Conservation (phyloP, 2,797 vertebrate species). For the Harpagifer antarcticus region DNA sequence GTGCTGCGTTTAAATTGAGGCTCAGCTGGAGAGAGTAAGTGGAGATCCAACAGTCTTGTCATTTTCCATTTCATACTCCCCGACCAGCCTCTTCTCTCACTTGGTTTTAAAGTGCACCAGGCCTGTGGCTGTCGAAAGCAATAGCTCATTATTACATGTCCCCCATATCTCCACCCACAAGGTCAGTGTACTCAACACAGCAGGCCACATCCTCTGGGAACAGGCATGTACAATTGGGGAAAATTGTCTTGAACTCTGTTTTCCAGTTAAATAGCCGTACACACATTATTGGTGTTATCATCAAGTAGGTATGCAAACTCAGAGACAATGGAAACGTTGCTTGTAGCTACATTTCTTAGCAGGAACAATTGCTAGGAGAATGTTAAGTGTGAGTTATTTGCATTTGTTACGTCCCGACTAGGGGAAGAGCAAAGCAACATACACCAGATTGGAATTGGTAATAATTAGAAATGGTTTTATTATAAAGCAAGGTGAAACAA, state of each 20-base stretch:
- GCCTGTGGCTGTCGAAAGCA: constrained; percentile 71
- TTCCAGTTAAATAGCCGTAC: constrained; percentile 28
- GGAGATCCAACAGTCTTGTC: constrained; percentile 81
- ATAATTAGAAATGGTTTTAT: too few species aligned
- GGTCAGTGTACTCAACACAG: constrained; percentile 71
- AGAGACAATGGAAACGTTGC: neutral
- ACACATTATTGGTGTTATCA: constrained; percentile 12
- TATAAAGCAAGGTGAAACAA: too few species aligned
- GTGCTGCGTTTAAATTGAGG: constrained; percentile 74
- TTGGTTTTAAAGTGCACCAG: constrained; percentile 66
- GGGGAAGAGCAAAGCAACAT: too few species aligned
- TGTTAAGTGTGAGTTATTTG: constrained; percentile 17
- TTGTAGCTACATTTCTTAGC: neutral
- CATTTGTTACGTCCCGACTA: too few species aligned
- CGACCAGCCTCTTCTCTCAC: constrained; percentile 38
- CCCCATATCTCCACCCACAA: constrained; percentile 56
- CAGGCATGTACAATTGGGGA: constrained; percentile 32
- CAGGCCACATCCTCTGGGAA: constrained; percentile 46
- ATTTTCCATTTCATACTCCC: constrained; percentile 74
- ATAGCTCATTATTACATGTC: constrained; percentile 71
- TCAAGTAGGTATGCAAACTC: neutral
- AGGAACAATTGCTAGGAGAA: neutral
- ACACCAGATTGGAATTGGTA: too few species aligned
- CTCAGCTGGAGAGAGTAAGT: constrained; percentile 79
- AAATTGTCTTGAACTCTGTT: constrained; percentile 32